Evolutionary conservation across 1,140 invertebrate species (phyloP).

Genomic region (Trichogramma pretiosum): DNA sequence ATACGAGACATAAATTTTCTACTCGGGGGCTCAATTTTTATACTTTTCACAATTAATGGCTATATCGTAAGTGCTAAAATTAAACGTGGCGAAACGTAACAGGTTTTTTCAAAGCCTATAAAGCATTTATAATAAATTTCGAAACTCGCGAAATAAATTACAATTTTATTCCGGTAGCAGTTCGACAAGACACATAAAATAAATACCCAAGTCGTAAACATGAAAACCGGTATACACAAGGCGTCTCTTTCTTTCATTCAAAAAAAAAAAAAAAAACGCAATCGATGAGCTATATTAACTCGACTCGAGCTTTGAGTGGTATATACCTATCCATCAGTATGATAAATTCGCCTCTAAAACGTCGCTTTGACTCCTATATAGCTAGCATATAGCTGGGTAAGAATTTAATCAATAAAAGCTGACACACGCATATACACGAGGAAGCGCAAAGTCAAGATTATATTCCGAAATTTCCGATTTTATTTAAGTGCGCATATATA

Average conservation of each 20-base stretch:
- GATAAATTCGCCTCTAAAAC: too few relatives aligned
- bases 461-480: not conserved
- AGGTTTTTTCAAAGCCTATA: slow-evolving; percentile 1
- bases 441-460: not conserved
- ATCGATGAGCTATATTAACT: slow-evolving; percentile 1
- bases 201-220: slow-evolving; percentile 1
- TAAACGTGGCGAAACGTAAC: not conserved
- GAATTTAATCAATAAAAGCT: too few relatives aligned
- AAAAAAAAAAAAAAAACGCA: slow-evolving; percentile 12
- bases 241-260: too few relatives aligned
- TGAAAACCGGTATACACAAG: too few relatives aligned
- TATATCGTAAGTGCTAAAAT: not conserved
- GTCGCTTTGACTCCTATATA: too few relatives aligned
- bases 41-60: too few relatives aligned
- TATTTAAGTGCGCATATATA: not conserved
- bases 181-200: slow-evolving; percentile 7
- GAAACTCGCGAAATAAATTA: slow-evolving; percentile 8
- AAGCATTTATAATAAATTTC: not conserved
- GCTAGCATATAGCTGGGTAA: too few relatives aligned
- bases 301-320: slow-evolving; percentile 3
- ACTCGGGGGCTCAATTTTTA: too few relatives aligned
- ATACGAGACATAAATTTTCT: too few relatives aligned
- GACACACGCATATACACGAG: not conserved
- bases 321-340: not conserved
- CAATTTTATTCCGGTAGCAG: slow-evolving; percentile 16